Evolutionary conservation across 2,888 invertebrate species (phyloP), one percentile per base, ranked within the genome.

Genomic region (Archips crataeganus): DNA sequence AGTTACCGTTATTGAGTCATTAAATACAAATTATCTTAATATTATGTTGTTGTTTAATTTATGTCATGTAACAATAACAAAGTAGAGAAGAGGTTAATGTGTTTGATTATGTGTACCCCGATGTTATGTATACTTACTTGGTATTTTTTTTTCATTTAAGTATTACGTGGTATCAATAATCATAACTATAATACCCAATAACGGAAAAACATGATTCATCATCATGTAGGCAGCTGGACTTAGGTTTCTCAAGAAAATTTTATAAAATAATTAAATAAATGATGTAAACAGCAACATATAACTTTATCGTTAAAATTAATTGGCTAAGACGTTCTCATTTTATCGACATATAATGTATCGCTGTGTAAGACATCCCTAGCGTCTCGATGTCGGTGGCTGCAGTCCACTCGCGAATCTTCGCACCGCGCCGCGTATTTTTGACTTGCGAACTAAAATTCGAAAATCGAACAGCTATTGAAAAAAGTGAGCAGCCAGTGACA

Each of bases 321-420:
- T 67, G 61, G 66, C 13, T 47, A n/a, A 23, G 39, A 64, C 67
- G 70, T 34, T 42, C 45, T 67, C 69, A 60, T 62, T 74, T 75
- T 82, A 86, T 89, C 89, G 90, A 89, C 80, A 84, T 66, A 74
- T 76, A 69, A 71, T 23, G 57, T 57, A 57, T 66, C 71, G 71
- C 68, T 72, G 70, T 76, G 70, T 65, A 79, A 78, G 79, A 74
- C 92, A 83, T 83, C 91, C 79, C 90, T 90, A 89, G 71, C 76
- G 78, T 78, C 79, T 84, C 82, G 81, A 85, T 82, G 82, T 84
- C 49, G 49, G 49, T 88, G 91, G 90, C 93, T 86, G 82, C 81
- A 87, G 84, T 78, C 79, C 80, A 85, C 87, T 78, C 84, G 90
- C 84, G 87, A 80, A 86, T 83, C 87, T 84, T 80, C 84, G 90